Evolutionary conservation across 2,888 invertebrate genomes (phyloP).

Genomic region (Hybos culiciformis): DNA sequence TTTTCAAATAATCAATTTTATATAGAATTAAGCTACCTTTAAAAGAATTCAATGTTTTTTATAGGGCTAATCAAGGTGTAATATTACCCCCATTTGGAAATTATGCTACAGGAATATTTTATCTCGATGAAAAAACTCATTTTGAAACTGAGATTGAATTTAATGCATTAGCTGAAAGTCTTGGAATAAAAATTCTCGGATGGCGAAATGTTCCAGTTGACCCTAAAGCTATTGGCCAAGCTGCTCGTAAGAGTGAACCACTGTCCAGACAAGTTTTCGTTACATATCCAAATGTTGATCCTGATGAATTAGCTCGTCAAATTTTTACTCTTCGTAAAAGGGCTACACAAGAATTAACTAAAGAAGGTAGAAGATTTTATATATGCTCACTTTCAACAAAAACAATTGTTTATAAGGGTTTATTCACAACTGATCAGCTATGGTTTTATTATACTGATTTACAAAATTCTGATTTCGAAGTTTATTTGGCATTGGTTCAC

Average conservation of each 20-base stretch:
- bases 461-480: slow-evolving; percentile 65
- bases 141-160: slow-evolving; percentile 70
- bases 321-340: slow-evolving; percentile 88
- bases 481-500: slow-evolving; percentile 92
- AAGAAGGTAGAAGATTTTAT: slow-evolving; percentile 82
- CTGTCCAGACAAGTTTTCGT: slow-evolving; percentile 90
- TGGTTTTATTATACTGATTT: slow-evolving; percentile 65
- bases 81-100: slow-evolving; percentile 73
- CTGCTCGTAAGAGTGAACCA: slow-evolving; percentile 90
- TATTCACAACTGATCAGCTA: slow-evolving; percentile 86
- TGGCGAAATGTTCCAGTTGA: slow-evolving; percentile 93
- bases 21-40: no score
- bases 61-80: slow-evolving; percentile 65
- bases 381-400: slow-evolving; percentile 86
- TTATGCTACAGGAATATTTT: slow-evolving; percentile 95
- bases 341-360: slow-evolving; percentile 75
- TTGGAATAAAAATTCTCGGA: slow-evolving; percentile 69
- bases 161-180: slow-evolving; percentile 61
- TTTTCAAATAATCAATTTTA: no score
- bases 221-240: slow-evolving; percentile 71
- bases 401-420: slow-evolving; percentile 94
- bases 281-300: slow-evolving; percentile 41
- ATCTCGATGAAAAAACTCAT: slow-evolving; percentile 73
- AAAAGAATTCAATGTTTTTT: slow-evolving; percentile 11
- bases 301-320: slow-evolving; percentile 42